phyloP scores from a whole-genome alignment of 2,797 vertebrate species.

The Tarsius wallacei region DNA sequence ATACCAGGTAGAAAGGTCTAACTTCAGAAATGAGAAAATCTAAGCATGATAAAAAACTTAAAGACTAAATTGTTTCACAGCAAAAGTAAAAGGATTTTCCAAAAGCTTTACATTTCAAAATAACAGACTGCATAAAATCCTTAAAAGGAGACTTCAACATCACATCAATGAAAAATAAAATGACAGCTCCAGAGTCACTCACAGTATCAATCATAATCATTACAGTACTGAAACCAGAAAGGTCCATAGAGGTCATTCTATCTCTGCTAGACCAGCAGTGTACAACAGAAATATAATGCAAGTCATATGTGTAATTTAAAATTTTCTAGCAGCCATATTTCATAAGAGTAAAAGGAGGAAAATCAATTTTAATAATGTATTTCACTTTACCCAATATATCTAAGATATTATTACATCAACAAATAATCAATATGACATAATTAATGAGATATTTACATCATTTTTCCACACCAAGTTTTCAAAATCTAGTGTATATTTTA shows the following conservation, averaged over 20 bases:
- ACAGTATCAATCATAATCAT: neutral
- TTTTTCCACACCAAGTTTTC: neutral
- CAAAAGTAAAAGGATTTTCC: neutral
- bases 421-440: constrained; percentile 13
- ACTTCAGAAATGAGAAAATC: constrained; percentile 43
- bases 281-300: constrained; percentile 28
- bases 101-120: constrained; percentile 12
- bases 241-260: neutral
- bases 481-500: neutral
- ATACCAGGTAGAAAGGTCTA: neutral
- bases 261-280: neutral
- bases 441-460: constrained; percentile 8
- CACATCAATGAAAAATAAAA: constrained; percentile 43
- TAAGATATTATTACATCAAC: neutral
- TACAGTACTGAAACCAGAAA: neutral
- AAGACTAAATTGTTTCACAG: constrained; percentile 16
- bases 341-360: neutral
- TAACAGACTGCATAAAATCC: neutral
- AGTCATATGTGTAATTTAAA: neutral
- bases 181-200: neutral
- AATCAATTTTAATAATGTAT: constrained; percentile 30
- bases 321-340: neutral
- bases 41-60: neutral
- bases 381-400: neutral
- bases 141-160: neutral